These are phyloP conservation scores for Haemorhous mexicanus DNA, from an alignment of 2,113 vertebrate genomes.

Conservation along the genomic window DNA sequence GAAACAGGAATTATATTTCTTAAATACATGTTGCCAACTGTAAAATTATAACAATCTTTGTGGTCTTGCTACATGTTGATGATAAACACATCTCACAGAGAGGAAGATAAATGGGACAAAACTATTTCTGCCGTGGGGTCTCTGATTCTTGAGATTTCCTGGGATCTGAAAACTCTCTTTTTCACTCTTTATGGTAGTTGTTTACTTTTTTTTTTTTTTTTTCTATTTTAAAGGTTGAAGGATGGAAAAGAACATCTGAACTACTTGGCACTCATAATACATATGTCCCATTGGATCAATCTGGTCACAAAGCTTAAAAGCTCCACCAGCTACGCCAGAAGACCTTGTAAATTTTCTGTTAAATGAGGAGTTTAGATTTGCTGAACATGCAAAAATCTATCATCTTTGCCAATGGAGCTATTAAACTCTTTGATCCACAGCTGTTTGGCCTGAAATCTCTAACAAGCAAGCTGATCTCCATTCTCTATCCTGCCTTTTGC, in stretches of 20 bases:
- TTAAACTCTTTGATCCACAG: slow-evolving; percentile 2
- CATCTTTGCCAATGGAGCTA: not conserved
- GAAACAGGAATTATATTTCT: not conserved
- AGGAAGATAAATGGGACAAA: not conserved
- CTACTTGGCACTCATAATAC: not conserved
- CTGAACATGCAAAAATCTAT: not conserved
- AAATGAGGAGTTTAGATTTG: slow-evolving; percentile 6
- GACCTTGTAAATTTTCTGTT: slow-evolving; percentile 4
- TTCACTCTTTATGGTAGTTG: not conserved
- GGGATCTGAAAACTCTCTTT: not conserved
- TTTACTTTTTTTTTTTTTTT: not conserved
- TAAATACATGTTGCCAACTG: not conserved
- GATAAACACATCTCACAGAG: not conserved
- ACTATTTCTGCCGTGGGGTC: not conserved
- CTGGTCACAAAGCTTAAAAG: not conserved
- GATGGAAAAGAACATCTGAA: not conserved
- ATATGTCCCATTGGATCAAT: not conserved
- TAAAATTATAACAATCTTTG: not conserved
- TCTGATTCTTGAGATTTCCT: not conserved
- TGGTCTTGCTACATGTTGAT: not conserved
- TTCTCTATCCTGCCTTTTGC: not conserved
- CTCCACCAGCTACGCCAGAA: not conserved
- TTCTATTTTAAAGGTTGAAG: not conserved
- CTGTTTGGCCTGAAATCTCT: slow-evolving; percentile 27
- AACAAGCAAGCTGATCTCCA: not conserved